phyloP scores from a whole-genome alignment of 2,113 vertebrate species.

The Xiphophorus maculatus region DNA sequence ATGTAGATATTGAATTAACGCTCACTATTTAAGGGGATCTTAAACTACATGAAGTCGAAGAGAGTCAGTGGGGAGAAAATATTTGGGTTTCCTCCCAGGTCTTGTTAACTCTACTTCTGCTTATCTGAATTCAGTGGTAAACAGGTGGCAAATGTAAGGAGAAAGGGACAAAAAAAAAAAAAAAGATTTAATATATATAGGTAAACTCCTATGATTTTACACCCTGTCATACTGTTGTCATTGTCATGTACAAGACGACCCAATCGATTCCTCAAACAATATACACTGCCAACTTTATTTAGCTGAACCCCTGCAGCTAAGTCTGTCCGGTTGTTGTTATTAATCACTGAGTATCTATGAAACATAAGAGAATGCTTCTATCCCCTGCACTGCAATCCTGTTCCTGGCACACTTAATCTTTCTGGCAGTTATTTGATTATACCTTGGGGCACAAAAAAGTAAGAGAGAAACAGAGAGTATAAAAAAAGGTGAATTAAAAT shows the following conservation, averaged over 20 bases:
- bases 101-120: too few relatives aligned
- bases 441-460: constrained; percentile 40
- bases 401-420: constrained; percentile 60
- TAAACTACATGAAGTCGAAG: too few relatives aligned
- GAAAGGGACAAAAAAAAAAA: too few relatives aligned
- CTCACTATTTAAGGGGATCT: too few relatives aligned
- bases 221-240: background rate
- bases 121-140: too few relatives aligned
- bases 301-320: constrained; percentile 1
- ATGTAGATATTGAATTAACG: too few relatives aligned
- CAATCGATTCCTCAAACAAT: background rate
- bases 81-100: too few relatives aligned
- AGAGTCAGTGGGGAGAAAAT: too few relatives aligned
- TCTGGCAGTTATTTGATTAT: constrained; percentile 64
- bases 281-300: background rate
- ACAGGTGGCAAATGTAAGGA: too few relatives aligned
- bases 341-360: background rate
- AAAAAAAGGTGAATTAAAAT: constrained; percentile 39
- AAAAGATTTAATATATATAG: background rate
- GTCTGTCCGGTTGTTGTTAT: constrained; percentile 4
- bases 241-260: background rate
- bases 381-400: constrained; percentile 18
- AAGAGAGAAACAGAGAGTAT: constrained; percentile 28
- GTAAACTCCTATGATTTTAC: background rate
- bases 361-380: constrained; percentile 2